Evolutionary conservation across 2,797 vertebrate genomes (phyloP).

Genomic region (Astyanax mexicanus): DNA sequence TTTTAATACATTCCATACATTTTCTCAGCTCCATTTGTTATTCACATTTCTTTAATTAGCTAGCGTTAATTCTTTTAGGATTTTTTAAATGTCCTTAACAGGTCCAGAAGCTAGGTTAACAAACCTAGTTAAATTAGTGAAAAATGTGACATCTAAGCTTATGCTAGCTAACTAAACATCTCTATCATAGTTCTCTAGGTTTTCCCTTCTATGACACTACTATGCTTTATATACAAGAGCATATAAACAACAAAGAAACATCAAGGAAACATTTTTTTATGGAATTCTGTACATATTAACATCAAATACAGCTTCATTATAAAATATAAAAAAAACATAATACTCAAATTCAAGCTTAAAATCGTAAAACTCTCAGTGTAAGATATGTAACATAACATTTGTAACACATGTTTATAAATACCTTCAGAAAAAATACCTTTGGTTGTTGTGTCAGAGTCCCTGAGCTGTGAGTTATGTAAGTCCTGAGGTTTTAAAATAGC

Average conservation of each 20-base stretch:
- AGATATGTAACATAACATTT: not conserved
- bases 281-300: not conserved
- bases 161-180: too few species aligned
- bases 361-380: too few species aligned
- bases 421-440: slow-evolving; percentile 45
- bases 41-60: too few species aligned
- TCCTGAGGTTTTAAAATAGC: slow-evolving; percentile 16
- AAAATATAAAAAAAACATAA: not conserved
- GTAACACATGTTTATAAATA: too few species aligned
- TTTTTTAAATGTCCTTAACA: too few species aligned
- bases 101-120: too few species aligned
- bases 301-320: not conserved
- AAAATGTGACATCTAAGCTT: not conserved
- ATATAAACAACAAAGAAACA: not conserved
- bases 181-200: not conserved
- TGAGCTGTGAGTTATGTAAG: not conserved
- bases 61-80: not conserved
- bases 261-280: not conserved
- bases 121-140: too few species aligned
- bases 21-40: not conserved
- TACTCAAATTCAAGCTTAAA: not conserved
- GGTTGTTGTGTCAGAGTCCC: slow-evolving; percentile 28
- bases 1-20: too few species aligned
- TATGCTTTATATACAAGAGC: not conserved
- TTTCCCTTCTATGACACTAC: not conserved